These are phyloP conservation scores for Galago senegalensis DNA, from an alignment of 2,797 vertebrate genomes.

Conservation along the genomic window DNA sequence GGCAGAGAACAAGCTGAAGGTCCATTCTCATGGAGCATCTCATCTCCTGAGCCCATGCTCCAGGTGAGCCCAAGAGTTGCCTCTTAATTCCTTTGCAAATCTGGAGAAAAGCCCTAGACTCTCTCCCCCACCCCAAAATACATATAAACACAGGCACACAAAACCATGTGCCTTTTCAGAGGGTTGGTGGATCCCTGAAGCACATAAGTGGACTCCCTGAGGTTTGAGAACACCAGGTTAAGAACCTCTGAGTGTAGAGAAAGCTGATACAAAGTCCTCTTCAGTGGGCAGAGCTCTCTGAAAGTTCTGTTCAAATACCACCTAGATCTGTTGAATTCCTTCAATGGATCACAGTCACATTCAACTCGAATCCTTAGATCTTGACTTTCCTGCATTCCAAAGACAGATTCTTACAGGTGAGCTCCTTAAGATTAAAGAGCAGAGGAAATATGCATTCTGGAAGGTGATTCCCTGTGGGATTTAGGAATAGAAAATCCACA, in stretches of 20 bases:
- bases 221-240: constrained; percentile 12
- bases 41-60: background rate
- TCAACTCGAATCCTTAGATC: constrained; percentile 23
- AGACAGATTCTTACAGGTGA: constrained; percentile 48
- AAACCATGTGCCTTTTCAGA: background rate
- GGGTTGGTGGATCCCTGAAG: background rate
- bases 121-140: background rate
- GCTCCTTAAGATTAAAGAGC: constrained; percentile 72
- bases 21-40: background rate
- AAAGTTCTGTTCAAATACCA: constrained; percentile 15
- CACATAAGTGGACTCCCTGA: background rate
- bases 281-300: background rate
- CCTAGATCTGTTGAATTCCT: background rate
- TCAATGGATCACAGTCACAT: constrained; percentile 32
- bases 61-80: background rate
- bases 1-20: background rate
- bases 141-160: background rate
- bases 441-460: constrained; percentile 66
- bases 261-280: background rate
- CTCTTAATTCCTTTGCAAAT: background rate
- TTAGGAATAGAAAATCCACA: constrained; percentile 57
- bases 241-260: background rate
- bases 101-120: background rate
- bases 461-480: constrained; percentile 65
- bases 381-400: constrained; percentile 71